Conservation (phyloP, 2,888 invertebrate genomes). For the Osedax fenrisi region DNA sequence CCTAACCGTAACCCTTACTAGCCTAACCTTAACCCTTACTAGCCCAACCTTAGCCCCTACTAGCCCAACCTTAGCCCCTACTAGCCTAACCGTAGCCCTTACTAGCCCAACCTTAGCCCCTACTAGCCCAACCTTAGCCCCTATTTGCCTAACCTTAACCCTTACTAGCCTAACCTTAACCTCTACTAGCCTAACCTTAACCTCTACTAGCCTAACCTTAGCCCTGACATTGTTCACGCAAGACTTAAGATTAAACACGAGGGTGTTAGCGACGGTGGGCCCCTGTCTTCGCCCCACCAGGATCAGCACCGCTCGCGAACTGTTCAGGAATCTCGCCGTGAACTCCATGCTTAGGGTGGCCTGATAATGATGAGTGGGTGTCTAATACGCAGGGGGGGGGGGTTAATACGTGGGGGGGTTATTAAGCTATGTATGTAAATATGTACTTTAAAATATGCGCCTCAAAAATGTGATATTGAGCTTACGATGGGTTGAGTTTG, state of each 20-base stretch:
- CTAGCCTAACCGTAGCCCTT: not conserved
- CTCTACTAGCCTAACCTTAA: not conserved
- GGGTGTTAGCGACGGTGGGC: constrained; percentile 43
- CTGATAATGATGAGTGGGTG: not conserved
- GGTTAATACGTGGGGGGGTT: constrained; percentile 34
- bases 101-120: not conserved
- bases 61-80: not conserved
- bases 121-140: too few species aligned
- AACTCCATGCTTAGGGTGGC: constrained; percentile 34
- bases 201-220: constrained; percentile 37
- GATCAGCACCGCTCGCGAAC: constrained; percentile 46
- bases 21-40: too few species aligned
- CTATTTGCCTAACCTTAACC: not conserved
- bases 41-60: too few species aligned
- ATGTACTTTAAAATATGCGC: too few species aligned
- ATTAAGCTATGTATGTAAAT: too few species aligned
- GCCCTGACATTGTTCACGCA: constrained; percentile 46
- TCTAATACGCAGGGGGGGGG: not conserved
- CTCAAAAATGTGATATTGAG: too few species aligned
- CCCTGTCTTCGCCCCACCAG: constrained; percentile 46
- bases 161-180: not conserved
- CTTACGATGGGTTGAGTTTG: too few species aligned
- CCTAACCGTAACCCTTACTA: too few species aligned
- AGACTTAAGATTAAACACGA: constrained; percentile 46
- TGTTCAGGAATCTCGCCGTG: constrained; percentile 41